Percentiles rank a stretch among this genome's conserved stretches.
Conservation (phyloP, 2,797 vertebrate genomes). For the Eurystomus glaucurus region DNA sequence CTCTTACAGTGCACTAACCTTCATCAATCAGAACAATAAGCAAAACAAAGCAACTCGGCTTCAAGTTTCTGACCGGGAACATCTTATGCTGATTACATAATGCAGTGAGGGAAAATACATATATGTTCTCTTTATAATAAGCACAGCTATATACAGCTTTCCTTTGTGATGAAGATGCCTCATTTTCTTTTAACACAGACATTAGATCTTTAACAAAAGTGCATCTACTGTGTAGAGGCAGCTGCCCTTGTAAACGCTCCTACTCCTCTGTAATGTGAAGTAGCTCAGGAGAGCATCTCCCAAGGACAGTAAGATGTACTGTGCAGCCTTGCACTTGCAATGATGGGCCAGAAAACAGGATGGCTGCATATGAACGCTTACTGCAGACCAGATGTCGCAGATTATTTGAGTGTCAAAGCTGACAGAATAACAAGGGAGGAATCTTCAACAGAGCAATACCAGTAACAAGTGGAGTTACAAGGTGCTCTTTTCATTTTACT, state of each 20-base stretch:
- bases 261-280: not conserved
- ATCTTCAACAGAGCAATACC: not conserved
- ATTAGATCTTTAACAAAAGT: accelerated
- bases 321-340: not conserved
- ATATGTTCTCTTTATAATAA: not conserved
- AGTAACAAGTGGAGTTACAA: not conserved
- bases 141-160: not conserved
- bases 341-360: not conserved
- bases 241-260: not conserved
- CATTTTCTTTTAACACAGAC: not conserved
- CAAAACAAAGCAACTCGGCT: not conserved
- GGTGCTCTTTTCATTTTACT: not conserved
- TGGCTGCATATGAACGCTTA: not conserved
- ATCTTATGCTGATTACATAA: not conserved
- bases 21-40: not conserved
- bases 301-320: not conserved
- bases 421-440: not conserved
- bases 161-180: not conserved
- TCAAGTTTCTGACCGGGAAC: not conserved
- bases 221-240: accelerated
- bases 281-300: not conserved
- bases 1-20: not conserved
- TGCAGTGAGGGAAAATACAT: not conserved
- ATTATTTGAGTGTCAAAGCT: not conserved
- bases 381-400: not conserved